Evolutionary conservation across 1,140 invertebrate species (phyloP), one percentile per base, ranked within the genome.

Genomic region (Drosophila subobscura): DNA sequence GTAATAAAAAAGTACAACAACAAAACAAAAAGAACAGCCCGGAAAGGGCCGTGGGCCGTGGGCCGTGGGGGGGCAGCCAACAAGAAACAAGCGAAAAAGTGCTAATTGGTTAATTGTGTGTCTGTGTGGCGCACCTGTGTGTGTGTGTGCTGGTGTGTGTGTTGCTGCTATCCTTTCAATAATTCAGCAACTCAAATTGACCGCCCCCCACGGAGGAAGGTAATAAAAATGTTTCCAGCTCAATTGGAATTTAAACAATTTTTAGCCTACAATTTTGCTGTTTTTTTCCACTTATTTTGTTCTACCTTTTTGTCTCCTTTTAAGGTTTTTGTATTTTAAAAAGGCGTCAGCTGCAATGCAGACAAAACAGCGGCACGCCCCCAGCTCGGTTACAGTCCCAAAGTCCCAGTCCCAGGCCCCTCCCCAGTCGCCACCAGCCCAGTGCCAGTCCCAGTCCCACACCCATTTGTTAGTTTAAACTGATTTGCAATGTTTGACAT

Each of bases 401-500:
- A 20, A 46, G 37, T 16, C 22, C 12, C 10, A 22, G n/a, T 1
- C 23, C 8, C 29, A 10, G 5, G 16, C 16, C 16, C 16, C 20
- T 8, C 29, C n/a, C n/a, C n/a, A n/a, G n/a, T n/a, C n/a, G n/a
- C n/a, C n/a, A n/a, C n/a, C n/a, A n/a, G n/a, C n/a, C 52, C 44
- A 68, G 65, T 55, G 40, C 47, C 72, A 27, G 6, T 16, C 33
- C 44, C 42, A 44, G 49, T 52, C 51, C 57, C 54, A 70, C 63
- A 56, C 40, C 49, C 77, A 27, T 44, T 81, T 88, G 81, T 86
- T 88, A 86, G 81, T 88, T 86, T 86, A 81, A 86, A 86, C 83
- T 86, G 81, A 86, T 88, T 86, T 86, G 81, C 81, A 88, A 80
- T 88, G 81, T 86, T 86, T 88, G 83, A 86, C 81, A 88, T 88